Evolutionary conservation across 2,888 invertebrate genomes (phyloP), one percentile per base, ranked within the genome.

Genomic region (Masnerella sp.): DNA sequence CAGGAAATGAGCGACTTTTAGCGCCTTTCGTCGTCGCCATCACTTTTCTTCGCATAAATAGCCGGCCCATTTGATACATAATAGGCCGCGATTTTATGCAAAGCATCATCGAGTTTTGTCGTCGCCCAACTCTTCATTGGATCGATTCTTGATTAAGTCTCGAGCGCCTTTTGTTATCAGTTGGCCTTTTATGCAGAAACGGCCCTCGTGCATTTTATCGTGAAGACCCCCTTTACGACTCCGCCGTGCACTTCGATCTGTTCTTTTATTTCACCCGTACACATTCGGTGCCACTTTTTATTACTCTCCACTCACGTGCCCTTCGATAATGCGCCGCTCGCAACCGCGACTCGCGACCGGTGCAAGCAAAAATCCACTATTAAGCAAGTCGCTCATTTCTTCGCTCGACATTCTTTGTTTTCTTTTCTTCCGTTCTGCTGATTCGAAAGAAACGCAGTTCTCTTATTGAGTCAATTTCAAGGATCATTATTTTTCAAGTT

Each of bases 91-190:
- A 54, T 54, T 64, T 32, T 25, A 64, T 45, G 45, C 30, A 45
- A 43, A 28, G 64, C 17, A 8, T 54, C 45, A 32, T 42, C 12
- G 22, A 40, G 40, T 42, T 49, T 59, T 18, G 18, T 56, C 47
- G 22, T 22, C 32, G 8, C 34, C 47, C 49, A 42, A 25, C 12
- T 42, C 25, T 28, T 51, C 28, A 34, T 45, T 43, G 30, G 43
- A 49, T 62, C 70, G 54, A 70, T 70, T 64, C 64, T 64, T 71
- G 71, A 71, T 71, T 65, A 71, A 65, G 52, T 52, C 47, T 65
- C n/a, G n/a, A 64, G 71, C 43, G 58, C 58, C 62, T 59, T 52
- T 64, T 64, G 58, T 51, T 64, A 64, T 71, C 52, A 51, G 12
- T 52, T 71, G 32, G 59, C 28, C 54, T 71, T 71, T 71, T 58